phyloP scores from a whole-genome alignment of 2,888 invertebrate genomes.

The Bombylius discolor region DNA sequence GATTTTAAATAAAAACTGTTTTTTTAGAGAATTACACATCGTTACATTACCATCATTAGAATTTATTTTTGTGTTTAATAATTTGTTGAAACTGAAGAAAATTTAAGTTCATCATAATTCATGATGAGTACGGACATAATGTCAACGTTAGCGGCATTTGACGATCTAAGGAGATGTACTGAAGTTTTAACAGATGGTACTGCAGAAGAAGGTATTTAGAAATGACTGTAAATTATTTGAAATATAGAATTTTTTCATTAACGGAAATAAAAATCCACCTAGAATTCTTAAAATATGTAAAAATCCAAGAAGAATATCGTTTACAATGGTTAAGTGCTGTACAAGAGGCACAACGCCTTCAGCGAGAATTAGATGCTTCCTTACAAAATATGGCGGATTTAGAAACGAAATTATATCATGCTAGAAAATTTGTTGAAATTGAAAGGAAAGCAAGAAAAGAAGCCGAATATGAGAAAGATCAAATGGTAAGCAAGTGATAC shows the following conservation, averaged over 20 bases:
- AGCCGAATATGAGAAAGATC: slow-evolving; percentile 58
- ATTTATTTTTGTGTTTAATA: no score
- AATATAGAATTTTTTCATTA: slow-evolving; percentile 1
- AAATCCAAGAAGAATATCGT: slow-evolving; percentile 58
- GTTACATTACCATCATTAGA: no score
- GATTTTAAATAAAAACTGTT: no score
- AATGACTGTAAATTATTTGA: neutral
- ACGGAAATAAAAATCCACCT: slow-evolving; percentile 1
- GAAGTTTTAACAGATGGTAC: slow-evolving; percentile 50
- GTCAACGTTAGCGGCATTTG: slow-evolving; percentile 55
- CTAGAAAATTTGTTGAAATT: slow-evolving; percentile 64
- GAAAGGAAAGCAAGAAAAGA: slow-evolving; percentile 59
- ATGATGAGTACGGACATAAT: neutral
- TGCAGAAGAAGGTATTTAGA: slow-evolving; percentile 50
- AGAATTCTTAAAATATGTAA: slow-evolving; percentile 64
- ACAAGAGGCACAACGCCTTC: slow-evolving; percentile 58
- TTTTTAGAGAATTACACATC: no score
- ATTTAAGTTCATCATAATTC: no score
- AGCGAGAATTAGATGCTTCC: slow-evolving; percentile 54
- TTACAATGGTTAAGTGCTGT: slow-evolving; percentile 56
- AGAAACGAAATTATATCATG: slow-evolving; percentile 69
- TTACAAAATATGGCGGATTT: slow-evolving; percentile 59
- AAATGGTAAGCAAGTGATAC: slow-evolving; percentile 42
- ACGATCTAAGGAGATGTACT: slow-evolving; percentile 56
- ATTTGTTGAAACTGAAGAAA: no score